Evolutionary conservation across 2,113 vertebrate species (phyloP).

Genomic region (Helogale parvula): DNA sequence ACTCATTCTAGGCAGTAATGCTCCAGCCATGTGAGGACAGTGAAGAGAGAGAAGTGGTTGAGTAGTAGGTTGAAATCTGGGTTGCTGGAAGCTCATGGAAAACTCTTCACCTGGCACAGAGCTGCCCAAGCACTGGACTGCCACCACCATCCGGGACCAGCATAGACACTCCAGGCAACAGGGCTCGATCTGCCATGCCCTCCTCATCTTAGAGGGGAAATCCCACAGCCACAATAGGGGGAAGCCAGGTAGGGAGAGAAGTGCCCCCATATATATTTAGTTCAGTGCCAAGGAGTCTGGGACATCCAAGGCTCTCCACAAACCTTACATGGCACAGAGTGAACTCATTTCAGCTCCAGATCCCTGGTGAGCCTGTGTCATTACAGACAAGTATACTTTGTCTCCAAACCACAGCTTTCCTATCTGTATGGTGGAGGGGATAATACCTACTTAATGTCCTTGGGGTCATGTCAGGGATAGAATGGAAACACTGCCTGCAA

Average conservation of each 20-base stretch:
- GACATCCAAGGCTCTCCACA: neutral
- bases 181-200: neutral
- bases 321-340: neutral
- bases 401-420: neutral
- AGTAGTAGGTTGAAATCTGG: neutral
- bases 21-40: neutral
- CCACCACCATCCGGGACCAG: neutral
- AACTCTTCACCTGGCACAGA: neutral
- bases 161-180: neutral
- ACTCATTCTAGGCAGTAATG: neutral
- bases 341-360: neutral
- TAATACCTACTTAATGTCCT: neutral
- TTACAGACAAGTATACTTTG: neutral
- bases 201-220: neutral
- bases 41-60: neutral
- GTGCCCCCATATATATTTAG: neutral
- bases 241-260: neutral
- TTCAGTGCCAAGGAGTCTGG: neutral
- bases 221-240: too few relatives aligned
- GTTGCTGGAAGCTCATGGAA: neutral
- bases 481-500: neutral
- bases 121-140: neutral
- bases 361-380: neutral
- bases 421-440: neutral
- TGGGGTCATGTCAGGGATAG: neutral